Evolutionary conservation across 2,113 vertebrate genomes (phyloP).

Genomic region (Galbula dea): DNA sequence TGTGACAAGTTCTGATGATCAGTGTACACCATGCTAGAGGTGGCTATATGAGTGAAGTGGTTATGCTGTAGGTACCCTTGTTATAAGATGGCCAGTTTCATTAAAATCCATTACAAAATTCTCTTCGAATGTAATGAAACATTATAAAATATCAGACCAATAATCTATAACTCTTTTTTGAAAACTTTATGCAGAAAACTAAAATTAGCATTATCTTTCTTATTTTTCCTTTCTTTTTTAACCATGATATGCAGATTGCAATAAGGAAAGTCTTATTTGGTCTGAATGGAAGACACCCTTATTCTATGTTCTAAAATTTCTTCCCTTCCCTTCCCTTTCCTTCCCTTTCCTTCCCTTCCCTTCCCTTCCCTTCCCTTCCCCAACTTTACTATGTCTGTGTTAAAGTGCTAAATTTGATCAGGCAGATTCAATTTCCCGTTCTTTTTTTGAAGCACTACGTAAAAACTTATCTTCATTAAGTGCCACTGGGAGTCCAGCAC

Average conservation of each 20-base stretch:
- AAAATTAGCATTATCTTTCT: not conserved
- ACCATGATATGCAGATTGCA: not conserved
- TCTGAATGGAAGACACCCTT: not conserved
- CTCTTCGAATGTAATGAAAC: not conserved
- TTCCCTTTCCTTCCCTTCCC: accelerated
- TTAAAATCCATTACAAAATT: not conserved
- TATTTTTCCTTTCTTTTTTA: not conserved
- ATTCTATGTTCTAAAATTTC: not conserved
- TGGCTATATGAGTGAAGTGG: not conserved
- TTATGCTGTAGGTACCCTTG: not conserved
- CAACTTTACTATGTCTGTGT: constrained; percentile 23
- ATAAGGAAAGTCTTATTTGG: not conserved
- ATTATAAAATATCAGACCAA: not conserved
- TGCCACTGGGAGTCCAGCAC: constrained; percentile 72
- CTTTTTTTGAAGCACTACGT: constrained; percentile 53
- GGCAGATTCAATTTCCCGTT: constrained; percentile 36
- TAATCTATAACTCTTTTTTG: not conserved
- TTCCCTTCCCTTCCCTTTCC: accelerated
- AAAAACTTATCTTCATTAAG: constrained; percentile 73
- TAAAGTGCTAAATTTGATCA: constrained; percentile 24
- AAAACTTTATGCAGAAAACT: not conserved
- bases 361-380: not conserved
- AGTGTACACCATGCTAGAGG: not conserved
- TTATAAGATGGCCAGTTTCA: not conserved
- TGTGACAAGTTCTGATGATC: not conserved